These are phyloP conservation scores for Cantharis rustica DNA, from an alignment of 2,888 invertebrate species.

Conservation along the genomic window DNA sequence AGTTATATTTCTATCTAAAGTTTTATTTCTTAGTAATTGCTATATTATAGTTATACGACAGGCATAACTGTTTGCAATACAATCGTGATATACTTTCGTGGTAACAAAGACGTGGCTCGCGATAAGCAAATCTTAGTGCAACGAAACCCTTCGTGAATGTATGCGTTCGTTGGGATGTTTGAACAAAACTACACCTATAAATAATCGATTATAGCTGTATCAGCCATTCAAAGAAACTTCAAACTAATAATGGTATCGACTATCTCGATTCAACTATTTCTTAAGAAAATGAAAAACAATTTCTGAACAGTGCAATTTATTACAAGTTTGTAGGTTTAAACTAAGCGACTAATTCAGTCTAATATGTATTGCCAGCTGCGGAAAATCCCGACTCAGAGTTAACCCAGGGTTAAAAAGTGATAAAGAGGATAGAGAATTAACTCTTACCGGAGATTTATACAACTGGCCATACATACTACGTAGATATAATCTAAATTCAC, in stretches of 20 bases:
- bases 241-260: neutral
- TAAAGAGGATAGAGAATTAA: too few species aligned
- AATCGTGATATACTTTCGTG: neutral
- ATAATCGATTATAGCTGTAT: neutral
- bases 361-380: too few species aligned
- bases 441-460: too few species aligned
- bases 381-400: too few species aligned
- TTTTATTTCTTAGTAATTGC: neutral
- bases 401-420: too few species aligned
- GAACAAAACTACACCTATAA: neutral
- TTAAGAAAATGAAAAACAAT: neutral
- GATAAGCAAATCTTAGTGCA: neutral
- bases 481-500: too few species aligned
- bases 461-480: too few species aligned
- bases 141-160: neutral
- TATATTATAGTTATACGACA: neutral
- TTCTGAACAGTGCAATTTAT: neutral
- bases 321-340: too few species aligned
- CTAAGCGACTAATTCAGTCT: too few species aligned
- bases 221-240: neutral
- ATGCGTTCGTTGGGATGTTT: neutral
- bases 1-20: too few species aligned
- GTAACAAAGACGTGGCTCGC: neutral
- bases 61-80: neutral
- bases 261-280: neutral